Percentiles rank a stretch among this genome's conserved stretches.
phyloP scores from a whole-genome alignment of 2,888 invertebrate species.

The Trissonchulus latispiculum region DNA sequence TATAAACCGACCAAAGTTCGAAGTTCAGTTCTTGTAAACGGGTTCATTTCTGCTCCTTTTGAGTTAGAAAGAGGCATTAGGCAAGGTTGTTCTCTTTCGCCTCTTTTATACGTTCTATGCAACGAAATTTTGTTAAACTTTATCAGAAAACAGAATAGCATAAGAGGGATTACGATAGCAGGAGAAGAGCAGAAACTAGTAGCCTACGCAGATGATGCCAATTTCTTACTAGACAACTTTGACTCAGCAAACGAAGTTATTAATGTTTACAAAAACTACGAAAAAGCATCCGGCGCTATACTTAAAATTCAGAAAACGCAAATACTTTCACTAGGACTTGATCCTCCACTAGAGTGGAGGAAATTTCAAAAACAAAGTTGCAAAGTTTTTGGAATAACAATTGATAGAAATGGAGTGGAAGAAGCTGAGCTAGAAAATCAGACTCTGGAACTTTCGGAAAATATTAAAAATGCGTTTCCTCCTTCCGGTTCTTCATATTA shows the following conservation, averaged over 20 bases:
- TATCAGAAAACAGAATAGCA: background rate
- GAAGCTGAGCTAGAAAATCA: background rate
- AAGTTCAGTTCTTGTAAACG: background rate
- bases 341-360: no score
- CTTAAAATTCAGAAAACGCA: no score
- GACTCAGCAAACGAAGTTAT: background rate
- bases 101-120: background rate
- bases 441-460: no score
- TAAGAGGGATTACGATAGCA: background rate
- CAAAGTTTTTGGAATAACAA: no score
- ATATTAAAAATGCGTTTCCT: no score
- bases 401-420: background rate
- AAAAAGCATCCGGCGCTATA: no score
- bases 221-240: background rate
- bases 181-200: background rate
- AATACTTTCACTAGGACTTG: no score
- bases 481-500: no score
- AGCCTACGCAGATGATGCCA: conserved; percentile 3
- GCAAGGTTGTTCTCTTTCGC: conserved; percentile 8
- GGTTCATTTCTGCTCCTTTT: background rate
- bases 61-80: background rate
- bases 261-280: no score
- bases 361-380: no score
- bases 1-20: background rate
- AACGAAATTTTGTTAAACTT: background rate